A percentile compares a stretch with the other conserved stretches of the same genome.
Evolutionary conservation across 2,113 vertebrate species (phyloP).

Genomic region (Hiodon tergisus): DNA sequence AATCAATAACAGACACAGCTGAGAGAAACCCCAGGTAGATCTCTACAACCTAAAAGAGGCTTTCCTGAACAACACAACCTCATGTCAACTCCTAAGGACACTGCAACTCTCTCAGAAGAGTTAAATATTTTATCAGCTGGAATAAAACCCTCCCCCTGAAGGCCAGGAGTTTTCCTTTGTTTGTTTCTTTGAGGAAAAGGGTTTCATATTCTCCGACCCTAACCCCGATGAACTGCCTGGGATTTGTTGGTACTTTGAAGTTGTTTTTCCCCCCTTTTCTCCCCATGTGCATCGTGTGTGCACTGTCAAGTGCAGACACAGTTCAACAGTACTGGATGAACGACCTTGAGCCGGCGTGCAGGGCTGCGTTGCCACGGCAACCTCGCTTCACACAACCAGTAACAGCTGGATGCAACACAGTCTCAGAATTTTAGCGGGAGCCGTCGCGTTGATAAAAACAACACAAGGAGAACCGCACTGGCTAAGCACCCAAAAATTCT

Average conservation of each 20-base stretch:
- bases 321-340: constrained; percentile 52
- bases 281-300: constrained; percentile 39
- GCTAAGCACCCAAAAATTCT: constrained; percentile 2
- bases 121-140: constrained; percentile 67
- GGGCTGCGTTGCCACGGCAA: constrained; percentile 66
- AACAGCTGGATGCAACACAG: constrained; percentile 72
- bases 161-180: constrained; percentile 45
- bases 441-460: constrained; percentile 55
- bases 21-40: constrained; percentile 1
- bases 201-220: constrained; percentile 7
- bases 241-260: constrained; percentile 27
- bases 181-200: constrained; percentile 40
- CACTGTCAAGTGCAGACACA: constrained; percentile 53
- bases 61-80: constrained; percentile 5
- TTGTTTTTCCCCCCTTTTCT: constrained; percentile 9
- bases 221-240: constrained; percentile 7
- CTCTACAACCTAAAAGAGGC: constrained; percentile 6
- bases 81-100: constrained; percentile 21
- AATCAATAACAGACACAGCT: neutral
- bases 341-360: constrained; percentile 68
- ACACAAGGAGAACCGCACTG: constrained; percentile 31
- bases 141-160: constrained; percentile 49
- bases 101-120: constrained; percentile 47
- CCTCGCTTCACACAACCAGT: constrained; percentile 64
- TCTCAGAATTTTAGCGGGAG: constrained; percentile 65